A percentile compares a stretch with the other conserved stretches of the same genome.
Conservation (phyloP, 2,888 invertebrate genomes). For the Trissoscelio sp. region DNA sequence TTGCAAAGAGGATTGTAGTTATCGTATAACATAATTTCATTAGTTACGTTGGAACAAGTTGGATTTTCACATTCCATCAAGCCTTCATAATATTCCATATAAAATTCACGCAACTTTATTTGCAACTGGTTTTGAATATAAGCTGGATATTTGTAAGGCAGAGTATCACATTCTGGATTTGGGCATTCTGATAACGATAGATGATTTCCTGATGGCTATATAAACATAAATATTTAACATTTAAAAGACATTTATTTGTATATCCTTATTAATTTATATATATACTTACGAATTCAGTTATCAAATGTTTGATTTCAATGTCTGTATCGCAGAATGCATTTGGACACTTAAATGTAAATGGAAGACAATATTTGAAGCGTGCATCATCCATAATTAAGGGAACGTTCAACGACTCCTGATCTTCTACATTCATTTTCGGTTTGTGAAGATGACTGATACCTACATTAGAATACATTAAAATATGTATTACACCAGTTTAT, state of each 20-base stretch:
- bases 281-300: constrained; percentile 80
- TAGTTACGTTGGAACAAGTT: constrained; percentile 90
- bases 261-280: background rate
- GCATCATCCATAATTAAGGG: constrained; percentile 84
- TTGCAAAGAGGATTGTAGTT: constrained; percentile 87
- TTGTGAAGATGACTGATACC: constrained; percentile 77
- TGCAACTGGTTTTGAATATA: constrained; percentile 90
- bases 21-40: constrained; percentile 86
- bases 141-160: constrained; percentile 88
- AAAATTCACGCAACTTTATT: constrained; percentile 87
- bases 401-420: constrained; percentile 73
- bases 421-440: constrained; percentile 74
- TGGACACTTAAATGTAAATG: constrained; percentile 87
- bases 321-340: constrained; percentile 83
- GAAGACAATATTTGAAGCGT: constrained; percentile 85
- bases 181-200: constrained; percentile 89
- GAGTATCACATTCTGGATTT: constrained; percentile 88
- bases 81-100: constrained; percentile 90
- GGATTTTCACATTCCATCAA: constrained; percentile 96
- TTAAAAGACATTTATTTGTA: background rate
- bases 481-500: no score
- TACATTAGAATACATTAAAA: constrained; percentile 46
- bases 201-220: constrained; percentile 79
- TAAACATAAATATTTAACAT: constrained; percentile 62
- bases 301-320: constrained; percentile 83